These are phyloP conservation scores for Rhopalosiphum padi DNA, from an alignment of 1,140 invertebrate species.

Conservation along the genomic window DNA sequence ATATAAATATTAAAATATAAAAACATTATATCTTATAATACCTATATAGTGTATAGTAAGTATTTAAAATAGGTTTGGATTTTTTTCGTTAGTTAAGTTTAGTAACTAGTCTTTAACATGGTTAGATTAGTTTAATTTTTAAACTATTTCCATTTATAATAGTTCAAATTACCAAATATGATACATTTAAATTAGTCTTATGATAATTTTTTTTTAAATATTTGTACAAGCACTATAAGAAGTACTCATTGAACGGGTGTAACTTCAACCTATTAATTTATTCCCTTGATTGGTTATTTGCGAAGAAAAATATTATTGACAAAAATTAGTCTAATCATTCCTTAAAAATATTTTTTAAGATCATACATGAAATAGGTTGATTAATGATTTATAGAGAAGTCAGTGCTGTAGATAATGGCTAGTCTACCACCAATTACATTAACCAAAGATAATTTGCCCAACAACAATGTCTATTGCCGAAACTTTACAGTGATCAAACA, in stretches of 20 bases:
- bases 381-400: background rate
- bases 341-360: background rate
- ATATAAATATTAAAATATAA: background rate
- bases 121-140: background rate
- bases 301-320: background rate
- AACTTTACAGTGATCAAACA: background rate
- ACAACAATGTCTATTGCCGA: conserved; percentile 3
- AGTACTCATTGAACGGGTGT: background rate
- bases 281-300: background rate
- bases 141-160: background rate
- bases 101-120: background rate
- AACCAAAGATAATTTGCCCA: background rate
- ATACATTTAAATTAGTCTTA: background rate
- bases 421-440: conserved; percentile 12
- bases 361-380: background rate
- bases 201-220: background rate
- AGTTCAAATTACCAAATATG: background rate
- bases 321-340: background rate
- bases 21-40: background rate
- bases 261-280: background rate
- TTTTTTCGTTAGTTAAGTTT: background rate
- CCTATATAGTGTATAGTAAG: too few species aligned
- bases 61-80: background rate
- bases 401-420: background rate
- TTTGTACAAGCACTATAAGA: background rate